phyloP scores from a whole-genome alignment of 2,888 invertebrate species.

The Drosophila testacea region DNA sequence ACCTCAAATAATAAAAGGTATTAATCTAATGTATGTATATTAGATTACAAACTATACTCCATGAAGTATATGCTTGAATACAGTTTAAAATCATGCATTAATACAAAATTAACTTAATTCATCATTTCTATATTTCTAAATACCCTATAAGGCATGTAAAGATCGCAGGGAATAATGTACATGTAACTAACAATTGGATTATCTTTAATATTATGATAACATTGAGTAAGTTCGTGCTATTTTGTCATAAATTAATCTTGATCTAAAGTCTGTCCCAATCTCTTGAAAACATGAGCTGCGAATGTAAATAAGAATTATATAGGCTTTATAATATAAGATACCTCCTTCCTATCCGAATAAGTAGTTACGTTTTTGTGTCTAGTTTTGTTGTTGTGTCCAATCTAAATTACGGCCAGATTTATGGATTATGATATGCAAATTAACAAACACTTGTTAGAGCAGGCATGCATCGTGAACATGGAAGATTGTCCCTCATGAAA shows the following conservation, averaged over 20 bases:
- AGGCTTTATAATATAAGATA: not conserved
- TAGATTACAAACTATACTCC: too few relatives aligned
- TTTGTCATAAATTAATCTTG: not conserved
- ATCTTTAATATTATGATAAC: not conserved
- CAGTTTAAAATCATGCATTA: too few relatives aligned
- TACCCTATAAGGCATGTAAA: too few relatives aligned
- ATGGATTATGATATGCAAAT: slow-evolving; percentile 39
- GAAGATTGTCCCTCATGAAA: not conserved
- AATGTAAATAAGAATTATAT: not conserved
- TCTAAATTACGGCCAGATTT: slow-evolving; percentile 24
- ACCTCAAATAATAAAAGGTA: not conserved
- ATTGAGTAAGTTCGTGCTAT: not conserved
- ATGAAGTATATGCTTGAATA: too few relatives aligned
- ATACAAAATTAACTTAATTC: too few relatives aligned
- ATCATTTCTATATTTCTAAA: too few relatives aligned
- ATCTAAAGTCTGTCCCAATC: not conserved
- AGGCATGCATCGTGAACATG: not conserved
- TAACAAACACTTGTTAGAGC: slow-evolving; percentile 29
- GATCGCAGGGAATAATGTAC: too few relatives aligned
- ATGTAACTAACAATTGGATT: too few relatives aligned
- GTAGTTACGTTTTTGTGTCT: too few relatives aligned
- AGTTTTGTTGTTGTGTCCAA: too few relatives aligned
- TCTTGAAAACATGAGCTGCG: not conserved
- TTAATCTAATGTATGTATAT: too few relatives aligned
- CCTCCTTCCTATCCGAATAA: too few relatives aligned